phyloP scores from a whole-genome alignment of 2,113 vertebrate species.

The Cyanoramphus novaezelandiae region DNA sequence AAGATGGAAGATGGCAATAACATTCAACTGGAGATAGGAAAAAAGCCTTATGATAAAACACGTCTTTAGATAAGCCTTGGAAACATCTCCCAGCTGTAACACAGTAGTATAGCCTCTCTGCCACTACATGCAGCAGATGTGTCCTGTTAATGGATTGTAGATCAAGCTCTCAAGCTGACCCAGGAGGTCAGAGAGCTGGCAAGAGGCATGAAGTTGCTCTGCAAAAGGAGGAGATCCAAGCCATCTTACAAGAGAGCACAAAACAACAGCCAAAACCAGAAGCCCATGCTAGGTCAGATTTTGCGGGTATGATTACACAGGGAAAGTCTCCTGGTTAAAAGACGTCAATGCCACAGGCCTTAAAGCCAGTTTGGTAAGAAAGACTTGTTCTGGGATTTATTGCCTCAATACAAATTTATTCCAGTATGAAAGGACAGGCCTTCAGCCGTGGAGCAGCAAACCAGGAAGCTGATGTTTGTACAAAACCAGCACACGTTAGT shows the following conservation, averaged over 20 bases:
- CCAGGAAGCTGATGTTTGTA: not conserved
- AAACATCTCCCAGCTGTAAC: not conserved
- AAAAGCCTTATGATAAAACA: not conserved
- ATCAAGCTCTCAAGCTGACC: not conserved
- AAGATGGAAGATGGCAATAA: not conserved
- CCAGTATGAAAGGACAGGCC: not conserved
- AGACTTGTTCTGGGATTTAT: not conserved
- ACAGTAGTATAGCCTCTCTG: not conserved
- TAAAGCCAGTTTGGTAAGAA: not conserved
- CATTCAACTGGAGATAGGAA: not conserved
- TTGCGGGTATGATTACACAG: not conserved
- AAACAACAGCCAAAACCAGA: not conserved
- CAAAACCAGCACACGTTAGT: not conserved
- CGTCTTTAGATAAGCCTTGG: not conserved
- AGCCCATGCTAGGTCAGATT: not conserved
- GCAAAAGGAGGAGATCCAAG: not conserved
- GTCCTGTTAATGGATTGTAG: not conserved
- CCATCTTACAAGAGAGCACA: not conserved
- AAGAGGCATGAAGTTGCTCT: not conserved
- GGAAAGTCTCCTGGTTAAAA: not conserved
- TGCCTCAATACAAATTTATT: not conserved
- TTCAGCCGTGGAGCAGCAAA: not conserved
- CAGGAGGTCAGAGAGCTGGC: not conserved
- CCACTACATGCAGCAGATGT: not conserved
- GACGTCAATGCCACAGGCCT: not conserved